Conservation (phyloP, 2,797 vertebrate genomes). For the Discoglossus pictus region DNA sequence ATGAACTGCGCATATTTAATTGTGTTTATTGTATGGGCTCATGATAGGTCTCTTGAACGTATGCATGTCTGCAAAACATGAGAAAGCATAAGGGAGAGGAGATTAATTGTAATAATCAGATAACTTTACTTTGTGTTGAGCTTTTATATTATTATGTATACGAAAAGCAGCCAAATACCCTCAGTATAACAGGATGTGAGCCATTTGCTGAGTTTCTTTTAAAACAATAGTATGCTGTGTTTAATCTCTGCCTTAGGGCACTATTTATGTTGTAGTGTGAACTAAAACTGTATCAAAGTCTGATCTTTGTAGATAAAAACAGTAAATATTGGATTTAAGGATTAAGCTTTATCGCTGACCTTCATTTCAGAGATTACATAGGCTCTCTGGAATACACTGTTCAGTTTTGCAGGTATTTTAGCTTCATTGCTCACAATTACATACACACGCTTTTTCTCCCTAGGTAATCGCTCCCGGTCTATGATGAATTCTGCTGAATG, state of each 20-base stretch:
- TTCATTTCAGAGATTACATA: conserved; percentile 24
- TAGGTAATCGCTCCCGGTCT: neutral
- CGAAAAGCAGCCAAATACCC: no score
- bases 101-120: no score
- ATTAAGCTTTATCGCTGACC: conserved; percentile 39
- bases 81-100: no score
- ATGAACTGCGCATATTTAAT: no score
- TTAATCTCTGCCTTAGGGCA: conserved; percentile 11
- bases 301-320: conserved; percentile 42
- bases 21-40: no score
- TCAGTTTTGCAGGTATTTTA: conserved; percentile 36
- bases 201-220: no score
- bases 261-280: conserved; percentile 15
- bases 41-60: no score
- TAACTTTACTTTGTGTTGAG: no score
- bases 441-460: neutral
- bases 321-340: conserved; percentile 2
- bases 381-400: conserved; percentile 10
- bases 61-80: no score
- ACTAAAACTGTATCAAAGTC: conserved; percentile 36
- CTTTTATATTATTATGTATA: no score
- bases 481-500: no score
- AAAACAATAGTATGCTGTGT: neutral
- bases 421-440: conserved; percentile 40
- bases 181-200: no score